phyloP scores from a whole-genome alignment of 1,140 invertebrate species.

The Spodoptera frugiperda region DNA sequence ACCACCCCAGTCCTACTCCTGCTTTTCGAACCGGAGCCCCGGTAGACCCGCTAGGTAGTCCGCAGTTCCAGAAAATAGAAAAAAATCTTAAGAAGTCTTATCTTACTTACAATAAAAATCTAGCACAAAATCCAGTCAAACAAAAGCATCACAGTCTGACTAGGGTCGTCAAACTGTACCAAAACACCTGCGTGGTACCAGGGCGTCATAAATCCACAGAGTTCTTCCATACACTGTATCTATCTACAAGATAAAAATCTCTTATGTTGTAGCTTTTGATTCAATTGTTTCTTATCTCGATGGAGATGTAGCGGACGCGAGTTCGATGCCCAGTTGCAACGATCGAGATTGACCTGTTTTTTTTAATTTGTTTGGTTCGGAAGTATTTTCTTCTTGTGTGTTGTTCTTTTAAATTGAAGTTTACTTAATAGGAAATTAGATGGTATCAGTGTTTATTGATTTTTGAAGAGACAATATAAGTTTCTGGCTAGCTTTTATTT shows the following conservation, averaged over 20 bases:
- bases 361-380: neutral
- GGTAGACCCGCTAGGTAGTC: no score
- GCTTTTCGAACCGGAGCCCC: no score
- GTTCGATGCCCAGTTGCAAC: conserved; percentile 65
- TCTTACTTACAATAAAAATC: neutral
- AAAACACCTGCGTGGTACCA: conserved; percentile 30
- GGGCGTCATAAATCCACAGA: conserved; percentile 25
- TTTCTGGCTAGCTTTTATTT: no score
- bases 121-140: neutral
- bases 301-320: conserved; percentile 56
- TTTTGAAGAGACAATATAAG: neutral
- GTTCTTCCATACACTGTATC: conserved; percentile 43
- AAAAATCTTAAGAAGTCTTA: no score
- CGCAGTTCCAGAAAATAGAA: no score
- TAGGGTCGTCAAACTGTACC: conserved; percentile 17
- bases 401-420: conserved; percentile 34
- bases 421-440: neutral
- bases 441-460: no score
- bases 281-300: conserved; percentile 70
- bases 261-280: conserved; percentile 59
- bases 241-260: conserved; percentile 51
- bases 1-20: no score
- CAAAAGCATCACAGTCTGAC: neutral
- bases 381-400: conserved; percentile 7
- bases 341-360: conserved; percentile 43